A percentile compares a stretch with the other conserved stretches of the same genome.
Evolutionary conservation across 1,140 invertebrate genomes (phyloP).

Genomic region (Ceratoteleas bidentatus): DNA sequence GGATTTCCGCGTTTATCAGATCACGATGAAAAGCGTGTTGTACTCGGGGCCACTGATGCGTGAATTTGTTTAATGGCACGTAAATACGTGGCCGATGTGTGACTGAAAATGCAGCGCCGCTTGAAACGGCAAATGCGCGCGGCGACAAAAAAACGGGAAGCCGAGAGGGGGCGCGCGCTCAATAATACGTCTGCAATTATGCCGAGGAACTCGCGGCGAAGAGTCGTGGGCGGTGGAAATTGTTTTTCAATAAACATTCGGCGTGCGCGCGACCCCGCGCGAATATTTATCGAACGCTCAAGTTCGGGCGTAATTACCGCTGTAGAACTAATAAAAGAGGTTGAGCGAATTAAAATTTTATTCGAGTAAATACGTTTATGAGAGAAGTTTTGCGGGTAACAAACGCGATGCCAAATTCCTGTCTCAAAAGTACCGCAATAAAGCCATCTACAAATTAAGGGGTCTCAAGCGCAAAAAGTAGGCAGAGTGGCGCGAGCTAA

Average conservation of each 20-base stretch:
- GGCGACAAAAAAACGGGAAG: too few relatives aligned
- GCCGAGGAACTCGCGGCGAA: constrained; percentile 16
- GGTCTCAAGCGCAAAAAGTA: constrained; percentile 52
- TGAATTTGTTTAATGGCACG: constrained; percentile 73
- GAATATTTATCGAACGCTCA: constrained; percentile 17
- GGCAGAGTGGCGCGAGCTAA: constrained; percentile 41
- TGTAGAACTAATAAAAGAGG: constrained; percentile 26
- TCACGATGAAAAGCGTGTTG: constrained; percentile 68
- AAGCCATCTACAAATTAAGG: constrained; percentile 63
- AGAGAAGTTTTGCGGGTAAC: constrained; percentile 48
- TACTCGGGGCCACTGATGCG: constrained; percentile 62
- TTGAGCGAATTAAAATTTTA: constrained; percentile 53
- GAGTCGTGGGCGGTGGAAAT: not conserved
- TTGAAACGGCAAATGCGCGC: constrained; percentile 46
- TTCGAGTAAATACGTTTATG: constrained; percentile 58
- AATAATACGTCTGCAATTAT: constrained; percentile 42
- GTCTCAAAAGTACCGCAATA: constrained; percentile 58
- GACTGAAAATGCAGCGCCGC: constrained; percentile 56
- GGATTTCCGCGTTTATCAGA: constrained; percentile 76
- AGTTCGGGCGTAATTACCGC: constrained; percentile 18
- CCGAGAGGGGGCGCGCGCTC: not conserved
- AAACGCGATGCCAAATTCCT: constrained; percentile 57
- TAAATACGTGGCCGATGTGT: constrained; percentile 60
- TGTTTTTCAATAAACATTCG: not conserved
- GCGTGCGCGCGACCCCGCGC: too few relatives aligned